Base-by-base conservation (phyloP, 2,797 vertebrate species). In the Sebastes oblongus region DNA sequence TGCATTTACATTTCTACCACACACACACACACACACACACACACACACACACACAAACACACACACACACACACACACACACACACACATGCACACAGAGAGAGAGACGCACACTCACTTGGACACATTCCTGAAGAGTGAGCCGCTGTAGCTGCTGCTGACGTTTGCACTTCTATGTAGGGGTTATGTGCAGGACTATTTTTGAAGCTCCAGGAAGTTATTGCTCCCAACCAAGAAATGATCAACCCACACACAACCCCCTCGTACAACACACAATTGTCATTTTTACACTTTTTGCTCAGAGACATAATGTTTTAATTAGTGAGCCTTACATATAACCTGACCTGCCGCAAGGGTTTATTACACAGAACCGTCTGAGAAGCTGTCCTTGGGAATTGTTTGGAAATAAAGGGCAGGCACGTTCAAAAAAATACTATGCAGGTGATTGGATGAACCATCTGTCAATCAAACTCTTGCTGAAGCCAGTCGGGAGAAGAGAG, bases 111-210 rank as follows among this genome's bases (percentile, higher is more conserved):
- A 54, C 66, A 54, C 42, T 13, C 66, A 30, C 18, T 6, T 4
- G 50, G 54, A 58, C 56, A 72, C 59, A 69, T 73, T 77, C 36
- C 75, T 75, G 54, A 77, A 66, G 68, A 60, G 76, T 20, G 54
- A 59, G 55, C 56, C 59, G 61, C 69, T 71, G 72, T n/a, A 50
- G 50, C 66, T 68, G 27, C 50, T 36, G 66, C 52, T 70, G 67
- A 55, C n/a, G 8, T 32, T 68, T 60, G n/a, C 22, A 2, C 20
- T 50, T 34, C 20, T 32, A 34, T 30, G 4, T 20, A 18, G 10
- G 22, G 32, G 14, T 70, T 70, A 70, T 8, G 3, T 18, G 16
- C 6, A 7, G 12, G 42, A 54, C n/a, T 20, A 29, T 75, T 27
- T 42, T 18, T 42, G 61, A 64, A 16, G 64, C 46, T 62, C 36